Percentiles rank a stretch among this genome's conserved stretches.
Conservation (phyloP, 1,140 invertebrate genomes). For the Microvelia longipes region DNA sequence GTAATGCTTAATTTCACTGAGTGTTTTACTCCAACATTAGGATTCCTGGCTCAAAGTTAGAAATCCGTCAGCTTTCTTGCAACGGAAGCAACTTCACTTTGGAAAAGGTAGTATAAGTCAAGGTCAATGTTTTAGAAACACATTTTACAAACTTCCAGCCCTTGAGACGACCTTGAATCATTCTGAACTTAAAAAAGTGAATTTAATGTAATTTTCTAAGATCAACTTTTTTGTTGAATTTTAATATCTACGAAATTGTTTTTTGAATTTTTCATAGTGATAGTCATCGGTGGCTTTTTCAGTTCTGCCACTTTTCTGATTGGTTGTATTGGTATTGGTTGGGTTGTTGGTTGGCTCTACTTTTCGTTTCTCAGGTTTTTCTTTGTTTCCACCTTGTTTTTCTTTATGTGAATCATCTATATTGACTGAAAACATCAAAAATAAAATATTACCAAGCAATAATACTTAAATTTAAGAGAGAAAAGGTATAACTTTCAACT, state of each 20-base stretch:
- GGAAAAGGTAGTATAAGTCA: too few species aligned
- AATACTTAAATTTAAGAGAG: background rate
- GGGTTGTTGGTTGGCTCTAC: constrained; percentile 37
- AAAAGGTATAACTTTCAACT: background rate
- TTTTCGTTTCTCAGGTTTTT: constrained; percentile 35
- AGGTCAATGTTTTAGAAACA: too few species aligned
- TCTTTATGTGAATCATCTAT: constrained; percentile 50
- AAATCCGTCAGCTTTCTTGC: too few species aligned
- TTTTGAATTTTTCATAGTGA: constrained; percentile 91
- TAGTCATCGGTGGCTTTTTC: constrained; percentile 93
- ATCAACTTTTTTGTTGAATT: too few species aligned
- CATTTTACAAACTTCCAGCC: too few species aligned
- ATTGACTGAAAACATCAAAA: constrained; percentile 47
- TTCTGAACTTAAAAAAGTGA: too few species aligned
- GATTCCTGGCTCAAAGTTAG: too few species aligned
- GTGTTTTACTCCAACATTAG: too few species aligned
- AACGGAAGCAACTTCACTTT: too few species aligned
- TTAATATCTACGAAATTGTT: constrained; percentile 57
- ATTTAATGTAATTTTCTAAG: too few species aligned
- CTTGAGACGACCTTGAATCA: too few species aligned
- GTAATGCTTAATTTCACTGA: too few species aligned
- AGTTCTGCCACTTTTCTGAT: constrained; percentile 50
- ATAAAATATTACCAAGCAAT: constrained; percentile 2
- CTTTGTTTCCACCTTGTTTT: constrained; percentile 36
- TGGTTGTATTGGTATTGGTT: constrained; percentile 28